Percentiles rank a stretch among this genome's conserved stretches.
These are phyloP conservation scores for Acipenser oxyrinchus DNA, from an alignment of 2,797 vertebrate genomes.

Conservation along the genomic window DNA sequence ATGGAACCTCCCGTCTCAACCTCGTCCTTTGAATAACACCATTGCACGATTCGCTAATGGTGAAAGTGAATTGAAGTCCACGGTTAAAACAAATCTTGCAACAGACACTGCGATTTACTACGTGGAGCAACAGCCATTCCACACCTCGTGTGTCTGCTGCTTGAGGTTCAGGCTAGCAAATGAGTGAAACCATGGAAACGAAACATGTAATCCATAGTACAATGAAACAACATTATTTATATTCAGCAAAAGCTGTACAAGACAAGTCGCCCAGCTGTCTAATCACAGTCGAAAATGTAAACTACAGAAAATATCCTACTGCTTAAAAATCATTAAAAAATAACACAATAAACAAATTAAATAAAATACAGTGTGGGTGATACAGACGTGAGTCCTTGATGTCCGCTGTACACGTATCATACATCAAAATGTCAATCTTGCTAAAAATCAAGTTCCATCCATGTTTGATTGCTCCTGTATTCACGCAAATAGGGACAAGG, in stretches of 20 bases:
- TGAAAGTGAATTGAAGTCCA: too few relatives aligned
- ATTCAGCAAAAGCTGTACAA: slow-evolving; percentile 1
- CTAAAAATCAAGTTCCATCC: slow-evolving; percentile 9
- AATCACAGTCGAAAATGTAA: not conserved
- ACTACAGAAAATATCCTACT: not conserved
- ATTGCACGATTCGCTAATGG: too few relatives aligned
- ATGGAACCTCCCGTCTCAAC: too few relatives aligned
- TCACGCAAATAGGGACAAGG: not conserved
- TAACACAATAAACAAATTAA: not conserved
- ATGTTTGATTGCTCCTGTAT: slow-evolving; percentile 13
- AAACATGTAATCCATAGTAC: slow-evolving; percentile 32
- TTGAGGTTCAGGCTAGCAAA: not conserved
- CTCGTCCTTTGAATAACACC: too few relatives aligned
- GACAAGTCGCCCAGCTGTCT: not conserved
- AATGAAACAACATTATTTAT: slow-evolving; percentile 25
- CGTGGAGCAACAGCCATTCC: not conserved
- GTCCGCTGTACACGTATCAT: not conserved
- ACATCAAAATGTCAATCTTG: slow-evolving; percentile 13
- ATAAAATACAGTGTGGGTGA: not conserved
- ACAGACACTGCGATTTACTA: not conserved
- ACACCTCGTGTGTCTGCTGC: not conserved
- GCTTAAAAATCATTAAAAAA: not conserved
- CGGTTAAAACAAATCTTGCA: too few relatives aligned
- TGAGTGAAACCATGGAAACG: slow-evolving; percentile 38
- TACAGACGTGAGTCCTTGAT: not conserved